Evolutionary conservation across 2,888 invertebrate species (phyloP), one percentile per base, ranked within the genome.

Genomic region (Villa cingulata): DNA sequence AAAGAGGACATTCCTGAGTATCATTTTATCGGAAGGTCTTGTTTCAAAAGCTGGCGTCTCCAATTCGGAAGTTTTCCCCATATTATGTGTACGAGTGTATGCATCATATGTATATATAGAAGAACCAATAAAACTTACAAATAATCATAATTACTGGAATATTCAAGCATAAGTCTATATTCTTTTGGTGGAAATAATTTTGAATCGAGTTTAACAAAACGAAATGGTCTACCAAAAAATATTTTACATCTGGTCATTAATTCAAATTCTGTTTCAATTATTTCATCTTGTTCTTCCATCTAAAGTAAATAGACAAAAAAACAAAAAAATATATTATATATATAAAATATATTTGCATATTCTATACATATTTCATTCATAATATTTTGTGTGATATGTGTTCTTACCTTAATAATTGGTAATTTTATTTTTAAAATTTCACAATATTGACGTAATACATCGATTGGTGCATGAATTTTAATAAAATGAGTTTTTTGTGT

Each of bases 351-450:
- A 7, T 17, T 43, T 18, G 32, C 3, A 15, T 15, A 15, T 34
- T 34, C 12, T 3, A 9, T 34, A 34, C 6, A 15, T 34, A 7
- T 4, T 34, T 15, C 3, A 34, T 34, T 27, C 18, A 5, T n/a
- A 44, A 14, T 14, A 37, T 37, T n/a, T 38, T 17, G 1, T 38
- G 17, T 1, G 5, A 12, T 14, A 32, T 34, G 20, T 23, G 19
- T n/a, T 23, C 65, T 62, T 62, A 81, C 81, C 71, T 76, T 72
- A 68, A 78, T 83, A 65, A 86, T 80, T 39, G 86, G 86, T 75
- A 86, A 74, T 61, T 83, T 75, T 34, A 86, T 72, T 65, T 85
- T 84, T 57, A 86, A 73, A 52, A 85, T 77, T 66, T 86, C 86
- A 34, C 81, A 79, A 63, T 85, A 86, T 54, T 82, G 73, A 50